Evolutionary conservation across 1,140 invertebrate species (phyloP).

Genomic region (Achatina immaculata): DNA sequence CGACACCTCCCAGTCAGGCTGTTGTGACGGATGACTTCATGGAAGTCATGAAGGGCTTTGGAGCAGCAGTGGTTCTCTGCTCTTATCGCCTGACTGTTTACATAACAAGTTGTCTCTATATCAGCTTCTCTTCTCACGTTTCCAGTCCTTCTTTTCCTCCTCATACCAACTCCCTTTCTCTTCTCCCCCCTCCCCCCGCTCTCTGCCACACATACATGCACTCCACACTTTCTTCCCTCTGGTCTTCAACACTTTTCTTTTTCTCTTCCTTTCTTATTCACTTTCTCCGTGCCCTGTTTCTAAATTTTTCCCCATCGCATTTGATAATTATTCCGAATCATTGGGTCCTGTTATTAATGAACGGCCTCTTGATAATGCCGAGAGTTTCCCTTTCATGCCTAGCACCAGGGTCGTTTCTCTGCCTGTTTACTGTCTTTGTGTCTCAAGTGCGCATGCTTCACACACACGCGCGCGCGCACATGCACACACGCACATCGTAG

Average conservation of each 20-base stretch:
- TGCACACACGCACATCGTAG: too few relatives aligned
- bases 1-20: too few relatives aligned
- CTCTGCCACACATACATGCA: slow-evolving; percentile 22
- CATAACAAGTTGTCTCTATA: neutral
- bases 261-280: slow-evolving; percentile 7
- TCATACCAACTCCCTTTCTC: slow-evolving; percentile 18
- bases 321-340: neutral
- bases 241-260: neutral
- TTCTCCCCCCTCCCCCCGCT: slow-evolving; percentile 22
- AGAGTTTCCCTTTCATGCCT: neutral
- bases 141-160: neutral
- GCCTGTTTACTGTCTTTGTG: neutral
- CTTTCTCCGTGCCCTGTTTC: neutral
- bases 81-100: too few relatives aligned
- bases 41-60: too few relatives aligned
- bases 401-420: neutral
- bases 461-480: neutral
- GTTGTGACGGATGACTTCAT: too few relatives aligned
- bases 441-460: neutral
- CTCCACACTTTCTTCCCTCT: too few relatives aligned
- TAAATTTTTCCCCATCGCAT: neutral
- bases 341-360: neutral
- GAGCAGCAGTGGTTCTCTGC: too few relatives aligned
- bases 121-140: slow-evolving; percentile 6
- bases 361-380: too few relatives aligned